Percentiles rank a stretch among this genome's conserved stretches.
Conservation (phyloP, 37 sponge, comb jelly and placozoan genomes). For the Bolinopsis microptera region DNA sequence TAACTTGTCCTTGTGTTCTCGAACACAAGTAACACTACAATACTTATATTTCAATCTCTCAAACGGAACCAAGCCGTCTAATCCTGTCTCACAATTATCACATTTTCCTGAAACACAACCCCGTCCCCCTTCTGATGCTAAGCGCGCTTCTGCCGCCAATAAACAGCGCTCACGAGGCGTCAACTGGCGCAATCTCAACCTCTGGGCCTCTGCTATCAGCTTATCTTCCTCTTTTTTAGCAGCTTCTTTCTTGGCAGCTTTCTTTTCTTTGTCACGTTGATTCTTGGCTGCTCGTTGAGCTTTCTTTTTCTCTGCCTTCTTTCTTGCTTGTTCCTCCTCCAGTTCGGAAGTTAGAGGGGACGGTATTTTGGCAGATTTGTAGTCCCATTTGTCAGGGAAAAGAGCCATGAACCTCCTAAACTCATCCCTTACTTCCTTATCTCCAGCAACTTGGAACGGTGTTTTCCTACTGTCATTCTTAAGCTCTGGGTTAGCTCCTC, state of each 20-base stretch:
- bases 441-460: slow-evolving; percentile 76
- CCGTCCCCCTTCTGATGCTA: slow-evolving; percentile 25
- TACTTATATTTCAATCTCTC: slow-evolving; percentile 77
- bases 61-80: slow-evolving; percentile 86
- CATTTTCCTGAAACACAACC: slow-evolving; percentile 70
- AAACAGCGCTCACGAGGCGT: slow-evolving; percentile 44
- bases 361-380: slow-evolving; percentile 75
- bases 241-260: slow-evolving; percentile 20
- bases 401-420: slow-evolving; percentile 85
- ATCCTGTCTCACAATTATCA: slow-evolving; percentile 71
- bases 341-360: slow-evolving; percentile 85
- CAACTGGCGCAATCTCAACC: neutral
- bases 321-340: slow-evolving; percentile 79
- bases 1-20: slow-evolving; percentile 70
- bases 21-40: slow-evolving; percentile 85
- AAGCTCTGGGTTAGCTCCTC: slow-evolving; percentile 20
- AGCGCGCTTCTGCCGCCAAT: slow-evolving; percentile 41
- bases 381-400: slow-evolving; percentile 78
- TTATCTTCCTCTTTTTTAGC: slow-evolving; percentile 1
- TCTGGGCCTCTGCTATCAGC: slow-evolving; percentile 45
- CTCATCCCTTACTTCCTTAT: slow-evolving; percentile 77
- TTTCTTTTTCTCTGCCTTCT: slow-evolving; percentile 79
- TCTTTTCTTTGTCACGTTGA: slow-evolving; percentile 70
- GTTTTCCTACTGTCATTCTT: slow-evolving; percentile 71
- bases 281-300: slow-evolving; percentile 74